These are phyloP conservation scores for Stenotaenia linearis DNA, from an alignment of 2,888 invertebrate species.

Conservation along the genomic window DNA sequence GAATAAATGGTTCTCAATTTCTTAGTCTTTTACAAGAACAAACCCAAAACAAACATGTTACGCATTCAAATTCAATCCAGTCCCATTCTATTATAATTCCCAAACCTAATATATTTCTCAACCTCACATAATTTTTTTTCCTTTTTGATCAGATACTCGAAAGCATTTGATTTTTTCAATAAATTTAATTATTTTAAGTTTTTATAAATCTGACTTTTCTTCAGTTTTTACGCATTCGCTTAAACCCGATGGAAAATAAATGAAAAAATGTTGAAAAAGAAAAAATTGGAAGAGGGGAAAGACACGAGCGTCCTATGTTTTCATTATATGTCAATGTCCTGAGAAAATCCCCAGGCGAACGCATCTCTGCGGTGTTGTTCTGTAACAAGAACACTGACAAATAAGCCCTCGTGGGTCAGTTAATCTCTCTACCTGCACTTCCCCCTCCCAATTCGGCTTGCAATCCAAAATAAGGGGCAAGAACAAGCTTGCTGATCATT, in stretches of 20 bases:
- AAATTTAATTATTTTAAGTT: no score
- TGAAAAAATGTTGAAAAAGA: neutral
- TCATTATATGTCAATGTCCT: conserved; percentile 20
- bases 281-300: neutral
- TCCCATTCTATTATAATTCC: no score
- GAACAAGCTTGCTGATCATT: conserved; percentile 24
- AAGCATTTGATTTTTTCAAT: no score
- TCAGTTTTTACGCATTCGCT: neutral
- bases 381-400: conserved; percentile 26
- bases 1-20: no score
- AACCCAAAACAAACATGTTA: no score
- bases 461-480: conserved; percentile 21
- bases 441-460: neutral
- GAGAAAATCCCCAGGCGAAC: conserved; percentile 19
- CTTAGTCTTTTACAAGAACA: no score
- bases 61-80: no score
- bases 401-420: conserved; percentile 26
- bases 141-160: no score
- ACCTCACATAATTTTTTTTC: no score
- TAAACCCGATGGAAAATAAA: neutral
- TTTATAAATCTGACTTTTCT: no score
- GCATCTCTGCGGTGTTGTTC: conserved; percentile 24
- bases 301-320: conserved; percentile 5
- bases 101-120: no score
- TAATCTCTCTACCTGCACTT: conserved; percentile 26